Percentiles rank a stretch among this genome's conserved stretches.
Conservation (phyloP, 2,113 vertebrate genomes). For the Salvelinus namaycush region DNA sequence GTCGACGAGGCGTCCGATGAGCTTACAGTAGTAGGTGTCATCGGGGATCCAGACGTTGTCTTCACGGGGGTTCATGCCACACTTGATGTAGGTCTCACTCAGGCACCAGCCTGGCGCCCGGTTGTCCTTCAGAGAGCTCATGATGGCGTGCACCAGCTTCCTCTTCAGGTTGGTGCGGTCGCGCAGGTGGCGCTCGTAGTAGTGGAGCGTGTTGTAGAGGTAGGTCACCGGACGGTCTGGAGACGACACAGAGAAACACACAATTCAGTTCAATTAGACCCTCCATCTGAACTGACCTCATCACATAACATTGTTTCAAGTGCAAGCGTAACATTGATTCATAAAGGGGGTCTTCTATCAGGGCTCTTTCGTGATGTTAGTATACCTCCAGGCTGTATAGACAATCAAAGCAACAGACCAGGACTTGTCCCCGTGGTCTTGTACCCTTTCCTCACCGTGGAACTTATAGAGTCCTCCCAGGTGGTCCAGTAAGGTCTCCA, state of each 20-base stretch:
- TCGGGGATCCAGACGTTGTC: slow-evolving; percentile 95
- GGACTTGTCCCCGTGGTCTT: too few relatives aligned
- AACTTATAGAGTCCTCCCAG: slow-evolving; percentile 98
- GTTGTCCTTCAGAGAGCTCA: slow-evolving; percentile 97
- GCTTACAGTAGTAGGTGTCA: slow-evolving; percentile 97
- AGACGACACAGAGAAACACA: slow-evolving; percentile 11
- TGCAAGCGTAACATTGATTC: too few relatives aligned
- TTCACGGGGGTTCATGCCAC: slow-evolving; percentile 91
- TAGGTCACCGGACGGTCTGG: slow-evolving; percentile 97
- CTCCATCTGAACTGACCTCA: too few relatives aligned
- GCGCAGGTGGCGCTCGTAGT: slow-evolving; percentile 91
- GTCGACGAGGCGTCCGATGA: slow-evolving; percentile 95
- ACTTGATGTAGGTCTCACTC: slow-evolving; percentile 94
- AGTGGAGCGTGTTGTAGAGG: slow-evolving; percentile 97
- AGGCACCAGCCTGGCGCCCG: slow-evolving; percentile 93
- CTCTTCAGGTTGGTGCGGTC: slow-evolving; percentile 92
- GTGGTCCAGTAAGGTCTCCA: slow-evolving; percentile 95
- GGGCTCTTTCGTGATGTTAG: background rate
- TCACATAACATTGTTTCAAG: too few relatives aligned
- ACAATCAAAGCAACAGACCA: background rate
- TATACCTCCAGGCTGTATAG: background rate
- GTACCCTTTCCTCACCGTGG: slow-evolving; percentile 80
- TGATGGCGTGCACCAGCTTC: slow-evolving; percentile 96
- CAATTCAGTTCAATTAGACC: background rate
- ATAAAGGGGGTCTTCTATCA: too few relatives aligned